Base-by-base conservation (phyloP, 92 coral and sea anemone genomes). In the Anthopleura xanthogrammica region DNA sequence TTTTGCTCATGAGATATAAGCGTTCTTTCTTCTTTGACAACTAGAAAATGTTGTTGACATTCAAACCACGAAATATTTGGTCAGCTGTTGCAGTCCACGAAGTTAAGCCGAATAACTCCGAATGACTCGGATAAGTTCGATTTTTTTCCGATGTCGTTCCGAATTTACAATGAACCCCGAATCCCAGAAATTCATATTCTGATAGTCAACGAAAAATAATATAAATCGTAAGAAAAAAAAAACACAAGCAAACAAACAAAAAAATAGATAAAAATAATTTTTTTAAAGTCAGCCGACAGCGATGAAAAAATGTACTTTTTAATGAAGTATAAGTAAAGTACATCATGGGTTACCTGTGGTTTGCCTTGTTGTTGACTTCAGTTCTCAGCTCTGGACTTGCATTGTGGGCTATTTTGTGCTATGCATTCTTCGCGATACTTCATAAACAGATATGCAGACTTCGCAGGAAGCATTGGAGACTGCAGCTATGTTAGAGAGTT, bases 21-120 rank as follows among this genome's bases (percentile, higher is more conserved):
- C 92, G 92, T 89, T 88, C 12, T 72, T 77, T 65, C 43, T 52
- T 76, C 62, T 76, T 83, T 91, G 93, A 87, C 97, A 93, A 93
- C 97, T 39, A 68, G 89, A 89, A 76, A 83, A 93, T 93, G 91
- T 72, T 90, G 87, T 85, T 87, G 85, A 80, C 87, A 84, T 77
- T 87, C 91, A 82, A 79, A 52, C 85, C 81, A 83, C 90, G 42
- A 64, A 82, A 72, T 68, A 72, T 80, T 50, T 74, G 87, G 79
- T 80, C 93, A 90, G 97, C 97, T 86, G 94, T 83, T 72, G 57
- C 24, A n/a, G 52, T 2, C 7, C 46, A 72, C 82, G 50, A 72
- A 14, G 24, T 9, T 14, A 29, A 75, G 75, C 76, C 86, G 80
- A 83, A 40, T 14, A 39, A 52, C 8, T 9, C 13, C 79, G 86